phyloP scores from a whole-genome alignment of 2,113 vertebrate genomes.

The Regulus satrapa region DNA sequence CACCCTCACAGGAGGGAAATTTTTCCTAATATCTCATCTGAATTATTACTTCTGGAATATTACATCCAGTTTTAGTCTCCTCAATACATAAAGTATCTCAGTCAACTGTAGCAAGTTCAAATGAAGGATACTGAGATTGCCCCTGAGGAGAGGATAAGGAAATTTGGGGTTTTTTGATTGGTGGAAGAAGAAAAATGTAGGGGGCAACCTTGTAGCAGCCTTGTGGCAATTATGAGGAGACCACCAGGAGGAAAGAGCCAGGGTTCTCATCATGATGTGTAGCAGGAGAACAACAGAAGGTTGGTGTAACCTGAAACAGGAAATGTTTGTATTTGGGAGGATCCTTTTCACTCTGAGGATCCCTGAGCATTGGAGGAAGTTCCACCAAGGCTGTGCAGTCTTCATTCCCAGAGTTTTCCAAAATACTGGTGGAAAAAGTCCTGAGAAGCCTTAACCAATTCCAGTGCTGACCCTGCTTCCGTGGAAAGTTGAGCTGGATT shows the following conservation, averaged over 20 bases:
- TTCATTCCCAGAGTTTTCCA: not conserved
- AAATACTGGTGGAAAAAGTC: not conserved
- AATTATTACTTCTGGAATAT: not conserved
- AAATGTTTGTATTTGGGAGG: accelerated
- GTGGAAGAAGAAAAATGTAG: not conserved
- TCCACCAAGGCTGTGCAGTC: not conserved
- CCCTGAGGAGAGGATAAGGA: not conserved
- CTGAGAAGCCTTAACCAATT: not conserved
- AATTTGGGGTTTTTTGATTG: not conserved
- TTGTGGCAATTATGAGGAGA: not conserved
- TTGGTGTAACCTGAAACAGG: not conserved
- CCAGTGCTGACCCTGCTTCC: not conserved
- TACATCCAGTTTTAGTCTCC: not conserved
- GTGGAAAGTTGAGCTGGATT: not conserved
- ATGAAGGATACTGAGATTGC: not conserved
- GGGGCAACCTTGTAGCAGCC: not conserved
- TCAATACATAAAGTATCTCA: not conserved
- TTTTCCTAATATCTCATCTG: not conserved
- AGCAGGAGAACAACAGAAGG: not conserved
- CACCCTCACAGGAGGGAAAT: not conserved
- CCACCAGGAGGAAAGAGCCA: not conserved
- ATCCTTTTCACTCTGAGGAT: not conserved
- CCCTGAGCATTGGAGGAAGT: not conserved
- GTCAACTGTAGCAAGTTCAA: not conserved
- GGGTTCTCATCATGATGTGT: accelerated